Evolutionary conservation across 2,797 vertebrate genomes (phyloP).

Genomic region (Pyrocephalus nanus): DNA sequence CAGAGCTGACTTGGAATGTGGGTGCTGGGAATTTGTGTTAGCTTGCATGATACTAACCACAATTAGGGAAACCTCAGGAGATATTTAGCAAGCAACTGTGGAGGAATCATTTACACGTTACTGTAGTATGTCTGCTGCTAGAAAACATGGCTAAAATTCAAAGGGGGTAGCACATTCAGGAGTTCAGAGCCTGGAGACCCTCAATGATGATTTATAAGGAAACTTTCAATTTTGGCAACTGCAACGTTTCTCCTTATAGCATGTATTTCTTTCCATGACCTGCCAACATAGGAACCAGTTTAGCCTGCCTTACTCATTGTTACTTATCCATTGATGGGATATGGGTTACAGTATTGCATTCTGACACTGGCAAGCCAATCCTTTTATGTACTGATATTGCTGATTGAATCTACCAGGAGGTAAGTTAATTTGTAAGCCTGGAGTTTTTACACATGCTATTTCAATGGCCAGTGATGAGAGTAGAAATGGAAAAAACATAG

Average conservation of each 20-base stretch:
- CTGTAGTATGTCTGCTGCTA: background rate
- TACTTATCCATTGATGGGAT: background rate
- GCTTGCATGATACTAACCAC: background rate
- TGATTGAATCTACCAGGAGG: conserved; percentile 44
- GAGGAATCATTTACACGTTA: background rate
- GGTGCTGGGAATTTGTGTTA: background rate
- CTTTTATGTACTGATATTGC: conserved; percentile 5
- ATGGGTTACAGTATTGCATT: background rate
- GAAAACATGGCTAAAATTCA: background rate
- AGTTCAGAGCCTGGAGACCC: background rate
- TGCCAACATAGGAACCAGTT: background rate
- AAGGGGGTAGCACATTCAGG: background rate
- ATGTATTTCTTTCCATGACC: background rate
- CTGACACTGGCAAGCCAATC: conserved; percentile 11
- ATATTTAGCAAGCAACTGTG: background rate
- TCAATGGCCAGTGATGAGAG: background rate
- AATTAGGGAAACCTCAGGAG: background rate
- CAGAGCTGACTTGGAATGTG: background rate
- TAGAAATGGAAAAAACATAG: background rate
- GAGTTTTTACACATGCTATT: background rate
- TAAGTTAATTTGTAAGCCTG: conserved; percentile 58
- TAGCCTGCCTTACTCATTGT: background rate
- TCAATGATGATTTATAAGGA: background rate
- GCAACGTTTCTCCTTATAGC: background rate
- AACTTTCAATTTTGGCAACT: background rate